Percentiles rank a stretch among this genome's conserved stretches.
These are phyloP conservation scores for Drosophila jambulina DNA, from an alignment of 1,140 invertebrate genomes.

Conservation along the genomic window DNA sequence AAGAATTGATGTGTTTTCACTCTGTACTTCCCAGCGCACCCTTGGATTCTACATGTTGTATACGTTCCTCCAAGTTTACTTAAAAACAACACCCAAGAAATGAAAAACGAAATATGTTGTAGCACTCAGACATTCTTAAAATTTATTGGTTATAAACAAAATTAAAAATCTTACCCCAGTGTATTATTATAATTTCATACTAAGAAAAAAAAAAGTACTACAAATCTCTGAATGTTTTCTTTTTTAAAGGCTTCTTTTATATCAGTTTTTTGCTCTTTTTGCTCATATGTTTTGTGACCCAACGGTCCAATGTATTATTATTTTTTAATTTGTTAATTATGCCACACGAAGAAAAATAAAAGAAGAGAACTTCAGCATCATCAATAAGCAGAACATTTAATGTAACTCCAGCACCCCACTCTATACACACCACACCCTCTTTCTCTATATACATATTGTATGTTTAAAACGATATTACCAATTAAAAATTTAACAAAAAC, in stretches of 20 bases:
- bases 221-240: slow-evolving; percentile 28
- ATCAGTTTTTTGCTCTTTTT: slow-evolving; percentile 3
- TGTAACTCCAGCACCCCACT: slow-evolving; percentile 57
- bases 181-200: slow-evolving; percentile 36
- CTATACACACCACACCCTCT: slow-evolving; percentile 34
- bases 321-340: slow-evolving; percentile 70
- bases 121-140: slow-evolving; percentile 23
- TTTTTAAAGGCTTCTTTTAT: slow-evolving; percentile 24
- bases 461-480: slow-evolving; percentile 75
- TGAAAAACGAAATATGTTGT: slow-evolving; percentile 8
- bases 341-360: slow-evolving; percentile 33
- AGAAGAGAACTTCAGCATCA: neutral
- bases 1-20: slow-evolving; percentile 56
- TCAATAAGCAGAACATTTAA: slow-evolving; percentile 57
- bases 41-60: slow-evolving; percentile 48
- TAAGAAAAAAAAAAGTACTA: neutral
- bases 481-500: slow-evolving; percentile 65
- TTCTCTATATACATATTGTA: slow-evolving; percentile 38
- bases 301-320: slow-evolving; percentile 64
- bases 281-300: slow-evolving; percentile 16
- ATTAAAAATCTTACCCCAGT: slow-evolving; percentile 53
- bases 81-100: slow-evolving; percentile 24
- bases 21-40: slow-evolving; percentile 34
- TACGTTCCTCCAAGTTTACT: slow-evolving; percentile 65
- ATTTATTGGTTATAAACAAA: slow-evolving; percentile 19